phyloP scores from a whole-genome alignment of 30 jellyfish, hydroid and myxozoan species.

The Cassiopea andromeda region DNA sequence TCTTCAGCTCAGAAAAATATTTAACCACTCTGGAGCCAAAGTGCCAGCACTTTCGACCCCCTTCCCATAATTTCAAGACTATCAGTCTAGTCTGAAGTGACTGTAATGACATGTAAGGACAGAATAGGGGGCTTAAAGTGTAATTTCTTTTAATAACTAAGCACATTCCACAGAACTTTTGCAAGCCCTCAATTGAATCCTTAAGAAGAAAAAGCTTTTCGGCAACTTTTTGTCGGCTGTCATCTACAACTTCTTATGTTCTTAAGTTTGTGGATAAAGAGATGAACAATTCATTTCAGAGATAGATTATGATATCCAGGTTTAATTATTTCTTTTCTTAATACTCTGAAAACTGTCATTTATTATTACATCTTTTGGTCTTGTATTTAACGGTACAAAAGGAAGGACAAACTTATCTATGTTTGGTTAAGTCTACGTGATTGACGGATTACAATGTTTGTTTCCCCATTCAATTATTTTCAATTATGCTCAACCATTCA shows the following conservation, averaged over 20 bases:
- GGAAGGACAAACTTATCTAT: conserved; percentile 60
- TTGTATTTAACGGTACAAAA: conserved; percentile 61
- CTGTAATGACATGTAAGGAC: neutral
- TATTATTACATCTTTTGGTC: conserved; percentile 66
- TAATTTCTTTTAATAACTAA: neutral
- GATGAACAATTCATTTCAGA: conserved; percentile 60
- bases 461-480: conserved; percentile 74
- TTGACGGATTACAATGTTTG: conserved; percentile 74
- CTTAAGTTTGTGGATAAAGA: conserved; percentile 72
- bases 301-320: conserved; percentile 66
- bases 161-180: conserved; percentile 26
- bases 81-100: neutral
- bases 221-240: conserved; percentile 86
- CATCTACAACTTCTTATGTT: conserved; percentile 60
- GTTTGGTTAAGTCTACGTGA: conserved; percentile 64
- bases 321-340: conserved; percentile 60
- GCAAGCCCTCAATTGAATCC: conserved; percentile 47
- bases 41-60: too few species aligned
- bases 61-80: neutral
- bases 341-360: conserved; percentile 80
- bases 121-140: neutral
- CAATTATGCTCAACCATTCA: conserved; percentile 51
- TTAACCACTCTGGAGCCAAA: too few species aligned
- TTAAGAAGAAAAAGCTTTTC: conserved; percentile 43
- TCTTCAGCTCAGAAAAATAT: too few species aligned